These are phyloP conservation scores for Epinephelus lanceolatus DNA, from an alignment of 2,113 vertebrate genomes.

Conservation along the genomic window DNA sequence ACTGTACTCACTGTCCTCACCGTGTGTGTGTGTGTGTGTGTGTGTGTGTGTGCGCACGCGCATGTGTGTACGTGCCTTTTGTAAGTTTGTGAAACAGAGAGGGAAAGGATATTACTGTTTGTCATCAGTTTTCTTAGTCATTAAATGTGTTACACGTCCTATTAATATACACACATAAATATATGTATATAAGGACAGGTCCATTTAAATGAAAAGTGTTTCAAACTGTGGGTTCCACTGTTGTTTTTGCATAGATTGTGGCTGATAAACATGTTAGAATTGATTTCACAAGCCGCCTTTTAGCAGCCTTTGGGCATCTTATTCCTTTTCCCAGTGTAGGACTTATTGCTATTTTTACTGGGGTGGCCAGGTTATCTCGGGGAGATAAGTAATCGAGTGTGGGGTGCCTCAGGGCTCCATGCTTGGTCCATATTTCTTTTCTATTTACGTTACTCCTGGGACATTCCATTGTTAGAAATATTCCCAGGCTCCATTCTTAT, in stretches of 20 bases:
- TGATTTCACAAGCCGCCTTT: not conserved
- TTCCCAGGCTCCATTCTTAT: not conserved
- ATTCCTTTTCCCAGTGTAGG: not conserved
- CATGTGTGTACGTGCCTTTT: constrained; percentile 29
- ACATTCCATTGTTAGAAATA: not conserved
- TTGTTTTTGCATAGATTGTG: not conserved
- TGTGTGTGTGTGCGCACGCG: constrained; percentile 15
- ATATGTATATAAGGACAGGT: not conserved
- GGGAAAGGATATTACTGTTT: constrained; percentile 6
- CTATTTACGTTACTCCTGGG: not conserved
- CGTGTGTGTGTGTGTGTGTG: constrained; percentile 16
- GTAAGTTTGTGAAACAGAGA: constrained; percentile 35
- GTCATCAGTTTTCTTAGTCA: not conserved
- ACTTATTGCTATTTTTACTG: not conserved
- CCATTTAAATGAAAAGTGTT: not conserved
- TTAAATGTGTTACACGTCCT: not conserved
- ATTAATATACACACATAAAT: not conserved
- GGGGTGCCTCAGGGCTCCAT: constrained; percentile 18
- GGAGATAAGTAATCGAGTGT: not conserved
- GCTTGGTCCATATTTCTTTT: constrained; percentile 4
- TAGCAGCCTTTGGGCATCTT: not conserved
- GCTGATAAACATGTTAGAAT: not conserved
- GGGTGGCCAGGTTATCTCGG: not conserved
- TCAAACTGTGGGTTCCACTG: not conserved
- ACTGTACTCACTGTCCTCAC: constrained; percentile 62